Evolutionary conservation across 1,140 invertebrate genomes (phyloP).

Genomic region (Apis florea): DNA sequence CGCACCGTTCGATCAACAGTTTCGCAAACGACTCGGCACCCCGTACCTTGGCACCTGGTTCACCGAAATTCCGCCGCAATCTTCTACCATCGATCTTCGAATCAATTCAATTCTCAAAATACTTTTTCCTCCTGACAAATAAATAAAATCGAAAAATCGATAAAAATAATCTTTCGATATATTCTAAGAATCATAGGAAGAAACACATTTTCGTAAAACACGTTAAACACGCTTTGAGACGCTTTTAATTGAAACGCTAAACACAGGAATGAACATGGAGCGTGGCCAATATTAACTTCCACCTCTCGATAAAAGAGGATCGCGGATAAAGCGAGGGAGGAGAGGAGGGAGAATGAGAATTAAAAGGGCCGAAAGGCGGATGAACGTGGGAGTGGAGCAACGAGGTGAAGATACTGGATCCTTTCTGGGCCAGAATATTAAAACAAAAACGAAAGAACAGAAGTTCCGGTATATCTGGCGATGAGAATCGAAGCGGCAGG

Average conservation of each 20-base stretch:
- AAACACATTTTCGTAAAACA: not conserved
- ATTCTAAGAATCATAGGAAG: too few relatives aligned
- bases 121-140: too few relatives aligned
- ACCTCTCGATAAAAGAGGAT: constrained; percentile 23
- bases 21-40: constrained; percentile 34
- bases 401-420: constrained; percentile 45
- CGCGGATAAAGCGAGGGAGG: not conserved
- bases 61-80: constrained; percentile 32
- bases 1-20: constrained; percentile 47
- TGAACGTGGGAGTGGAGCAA: not conserved
- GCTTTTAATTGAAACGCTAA: constrained; percentile 14
- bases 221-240: not conserved
- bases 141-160: too few relatives aligned
- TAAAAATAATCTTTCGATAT: too few relatives aligned
- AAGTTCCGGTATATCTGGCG: constrained; percentile 44
- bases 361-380: constrained; percentile 15
- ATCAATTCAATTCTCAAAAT: too few relatives aligned
- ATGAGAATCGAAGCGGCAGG: constrained; percentile 53
- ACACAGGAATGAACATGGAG: constrained; percentile 13
- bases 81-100: not conserved
- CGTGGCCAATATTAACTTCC: constrained; percentile 34
- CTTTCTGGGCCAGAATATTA: constrained; percentile 71
- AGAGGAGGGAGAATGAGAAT: not conserved
- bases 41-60: constrained; percentile 55
- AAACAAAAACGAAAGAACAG: constrained; percentile 70